Percentiles rank a stretch among this genome's conserved stretches.
Conservation (phyloP, 2,888 invertebrate species). For the Autographa gamma region DNA sequence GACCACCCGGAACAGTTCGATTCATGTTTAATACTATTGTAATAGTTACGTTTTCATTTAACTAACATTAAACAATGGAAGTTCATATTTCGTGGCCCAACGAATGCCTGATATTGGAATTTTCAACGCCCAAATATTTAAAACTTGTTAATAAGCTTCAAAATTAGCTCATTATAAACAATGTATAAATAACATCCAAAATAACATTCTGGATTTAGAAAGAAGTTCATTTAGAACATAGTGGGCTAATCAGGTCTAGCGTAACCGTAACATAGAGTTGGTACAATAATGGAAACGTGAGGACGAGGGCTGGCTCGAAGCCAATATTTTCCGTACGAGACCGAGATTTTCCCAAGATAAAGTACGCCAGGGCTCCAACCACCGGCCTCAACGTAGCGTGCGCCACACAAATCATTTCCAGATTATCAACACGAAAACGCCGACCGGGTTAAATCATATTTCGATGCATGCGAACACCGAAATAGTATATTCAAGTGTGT, state of each 20-base stretch:
- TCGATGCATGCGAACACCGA: slow-evolving; percentile 25
- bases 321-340: slow-evolving; percentile 80
- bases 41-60: slow-evolving; percentile 54
- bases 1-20: slow-evolving; percentile 68
- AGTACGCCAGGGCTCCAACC: slow-evolving; percentile 65
- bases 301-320: slow-evolving; percentile 71
- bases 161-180: slow-evolving; percentile 15
- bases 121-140: slow-evolving; percentile 41
- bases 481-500: slow-evolving; percentile 36
- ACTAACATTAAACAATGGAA: slow-evolving; percentile 50
- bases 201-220: slow-evolving; percentile 34
- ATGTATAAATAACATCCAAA: slow-evolving; percentile 28
- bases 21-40: slow-evolving; percentile 60
- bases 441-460: slow-evolving; percentile 58
- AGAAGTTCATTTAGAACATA: slow-evolving; percentile 37
- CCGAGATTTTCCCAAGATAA: slow-evolving; percentile 82
- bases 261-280: slow-evolving; percentile 49
- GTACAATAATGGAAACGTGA: slow-evolving; percentile 67
- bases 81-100: slow-evolving; percentile 44
- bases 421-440: slow-evolving; percentile 72
- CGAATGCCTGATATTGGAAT: slow-evolving; percentile 44
- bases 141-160: slow-evolving; percentile 17
- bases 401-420: slow-evolving; percentile 64
- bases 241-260: slow-evolving; percentile 43
- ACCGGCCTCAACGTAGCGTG: slow-evolving; percentile 68